These are phyloP conservation scores for Sebastes matsubarae DNA, from an alignment of 2,797 vertebrate genomes.

Conservation along the genomic window DNA sequence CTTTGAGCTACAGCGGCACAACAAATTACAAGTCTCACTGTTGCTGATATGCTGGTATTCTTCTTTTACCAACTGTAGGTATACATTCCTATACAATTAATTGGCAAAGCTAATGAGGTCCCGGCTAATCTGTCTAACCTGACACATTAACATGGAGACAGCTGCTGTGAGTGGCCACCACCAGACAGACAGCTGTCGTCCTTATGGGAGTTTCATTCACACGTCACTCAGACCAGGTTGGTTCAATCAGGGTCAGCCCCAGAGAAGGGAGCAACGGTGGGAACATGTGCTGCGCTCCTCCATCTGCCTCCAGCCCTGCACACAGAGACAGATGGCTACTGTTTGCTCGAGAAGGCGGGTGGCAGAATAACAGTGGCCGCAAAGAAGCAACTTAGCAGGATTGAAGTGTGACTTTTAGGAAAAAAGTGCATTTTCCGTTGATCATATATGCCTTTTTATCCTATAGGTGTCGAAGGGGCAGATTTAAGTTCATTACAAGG, in stretches of 20 bases:
- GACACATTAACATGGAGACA: slow-evolving; percentile 21
- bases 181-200: slow-evolving; percentile 45
- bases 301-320: slow-evolving; percentile 36
- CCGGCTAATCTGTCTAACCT: slow-evolving; percentile 13
- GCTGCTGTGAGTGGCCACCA: slow-evolving; percentile 6
- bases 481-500: slow-evolving; percentile 68
- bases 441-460: slow-evolving; percentile 55
- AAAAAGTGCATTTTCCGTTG: slow-evolving; percentile 36
- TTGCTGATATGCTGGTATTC: neutral
- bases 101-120: neutral
- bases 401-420: slow-evolving; percentile 4
- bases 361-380: slow-evolving; percentile 31
- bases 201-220: slow-evolving; percentile 37
- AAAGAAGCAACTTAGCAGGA: slow-evolving; percentile 17
- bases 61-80: neutral
- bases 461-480: slow-evolving; percentile 63
- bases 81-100: neutral
- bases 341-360: slow-evolving; percentile 38
- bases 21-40: neutral
- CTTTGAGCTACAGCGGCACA: neutral
- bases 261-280: slow-evolving; percentile 11
- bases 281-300: slow-evolving; percentile 53
- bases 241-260: slow-evolving; percentile 46
- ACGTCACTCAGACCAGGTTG: slow-evolving; percentile 38
- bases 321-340: slow-evolving; percentile 65